Percentiles rank a stretch among this genome's conserved stretches.
Evolutionary conservation across 2,797 vertebrate species (phyloP).

Genomic region (Coregonus ussuriensis): DNA sequence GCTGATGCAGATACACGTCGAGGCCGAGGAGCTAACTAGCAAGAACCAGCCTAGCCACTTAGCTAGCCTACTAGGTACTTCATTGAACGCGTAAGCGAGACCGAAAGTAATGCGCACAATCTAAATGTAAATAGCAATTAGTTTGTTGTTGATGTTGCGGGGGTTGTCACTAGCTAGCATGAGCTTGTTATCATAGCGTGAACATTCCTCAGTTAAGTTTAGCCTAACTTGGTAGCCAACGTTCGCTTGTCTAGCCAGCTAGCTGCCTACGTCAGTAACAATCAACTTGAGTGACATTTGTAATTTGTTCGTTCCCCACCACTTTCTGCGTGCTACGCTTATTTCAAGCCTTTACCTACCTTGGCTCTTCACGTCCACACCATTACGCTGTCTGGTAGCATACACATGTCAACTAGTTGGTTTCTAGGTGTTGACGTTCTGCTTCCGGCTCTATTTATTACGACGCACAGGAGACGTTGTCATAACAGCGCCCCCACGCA

Average conservation of each 20-base stretch:
- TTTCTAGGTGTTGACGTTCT: constrained; percentile 18
- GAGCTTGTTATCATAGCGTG: background rate
- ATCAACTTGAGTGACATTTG: background rate
- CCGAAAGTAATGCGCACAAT: background rate
- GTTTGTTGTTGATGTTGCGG: background rate
- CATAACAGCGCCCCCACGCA: background rate
- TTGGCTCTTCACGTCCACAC: constrained; percentile 27
- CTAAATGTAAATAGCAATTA: background rate
- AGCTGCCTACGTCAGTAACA: background rate
- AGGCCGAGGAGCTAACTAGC: background rate
- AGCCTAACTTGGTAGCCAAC: background rate
- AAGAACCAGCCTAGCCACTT: background rate
- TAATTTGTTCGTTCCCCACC: background rate
- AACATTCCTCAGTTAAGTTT: background rate
- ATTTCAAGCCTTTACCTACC: constrained; percentile 49
- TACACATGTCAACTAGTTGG: constrained; percentile 37
- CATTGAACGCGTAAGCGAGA: background rate
- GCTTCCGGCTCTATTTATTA: constrained; percentile 65
- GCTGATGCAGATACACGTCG: background rate
- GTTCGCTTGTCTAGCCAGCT: background rate
- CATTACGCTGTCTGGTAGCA: constrained; percentile 5
- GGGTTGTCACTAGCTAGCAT: background rate
- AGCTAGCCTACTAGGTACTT: background rate
- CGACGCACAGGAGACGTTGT: background rate
- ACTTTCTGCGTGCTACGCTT: background rate